phyloP scores from a whole-genome alignment of 2,797 vertebrate species.

The Sebastes aleutianus region DNA sequence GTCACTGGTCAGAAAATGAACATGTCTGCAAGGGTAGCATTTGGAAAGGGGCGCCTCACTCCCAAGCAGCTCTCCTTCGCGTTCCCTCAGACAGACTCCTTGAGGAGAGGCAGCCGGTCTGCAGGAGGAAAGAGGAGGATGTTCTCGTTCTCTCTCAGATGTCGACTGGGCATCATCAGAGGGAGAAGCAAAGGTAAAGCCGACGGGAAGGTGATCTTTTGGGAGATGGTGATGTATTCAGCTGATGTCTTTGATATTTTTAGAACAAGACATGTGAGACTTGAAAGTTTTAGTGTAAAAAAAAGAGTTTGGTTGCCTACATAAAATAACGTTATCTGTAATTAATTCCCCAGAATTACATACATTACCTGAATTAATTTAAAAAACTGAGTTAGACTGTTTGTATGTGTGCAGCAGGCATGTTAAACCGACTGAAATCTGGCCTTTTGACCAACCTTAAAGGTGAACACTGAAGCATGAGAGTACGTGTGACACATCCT shows the following conservation, averaged over 20 bases:
- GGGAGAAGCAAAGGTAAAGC: constrained; percentile 76
- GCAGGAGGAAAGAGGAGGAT: constrained; percentile 75
- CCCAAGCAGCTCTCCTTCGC: constrained; percentile 66
- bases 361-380: neutral
- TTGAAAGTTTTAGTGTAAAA: neutral
- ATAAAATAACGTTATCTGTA: neutral
- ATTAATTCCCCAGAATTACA: neutral
- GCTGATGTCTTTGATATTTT: neutral
- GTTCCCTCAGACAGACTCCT: constrained; percentile 56
- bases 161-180: constrained; percentile 81
- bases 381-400: neutral
- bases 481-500: constrained; percentile 1
- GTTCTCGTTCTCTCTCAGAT: constrained; percentile 82
- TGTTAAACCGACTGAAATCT: neutral
- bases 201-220: neutral
- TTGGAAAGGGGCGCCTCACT: constrained; percentile 65
- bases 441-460: neutral
- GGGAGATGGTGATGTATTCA: neutral
- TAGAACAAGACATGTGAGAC: neutral
- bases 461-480: constrained; percentile 7
- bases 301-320: neutral
- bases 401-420: neutral
- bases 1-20: constrained; percentile 59
- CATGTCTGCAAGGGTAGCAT: constrained; percentile 60
- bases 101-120: constrained; percentile 64